Base-by-base conservation (phyloP, 1,140 invertebrate genomes). In the Drosophila saltans region DNA sequence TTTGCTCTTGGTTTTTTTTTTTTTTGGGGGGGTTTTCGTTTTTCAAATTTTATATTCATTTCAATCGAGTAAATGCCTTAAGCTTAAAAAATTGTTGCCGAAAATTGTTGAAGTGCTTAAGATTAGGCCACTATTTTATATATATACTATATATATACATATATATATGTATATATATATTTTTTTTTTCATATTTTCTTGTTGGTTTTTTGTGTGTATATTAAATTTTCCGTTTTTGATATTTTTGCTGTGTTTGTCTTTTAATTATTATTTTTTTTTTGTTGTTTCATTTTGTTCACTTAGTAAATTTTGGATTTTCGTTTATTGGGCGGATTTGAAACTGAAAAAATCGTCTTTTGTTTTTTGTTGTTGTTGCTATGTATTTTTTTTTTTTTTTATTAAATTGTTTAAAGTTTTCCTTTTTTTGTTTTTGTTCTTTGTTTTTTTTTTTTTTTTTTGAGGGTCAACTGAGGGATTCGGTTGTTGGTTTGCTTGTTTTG, bases 261-360 rank as follows among this genome's bases (percentile, higher is more conserved):
- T 16, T 16, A 16, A 16, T 16, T 16, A 16, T 16, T 16, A 0
- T 48, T 62, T 45, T 68, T 68, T 21, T 36, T 61, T 39, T 39
- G 10, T 45, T 58, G 33, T 56, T 52, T 66, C 33, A 43, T 30
- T 33, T 69, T 10, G 39, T 69, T 65, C 21, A 52, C 45, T 52
- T 52, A 52, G 45, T 52, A 52, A 63, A 69, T 69, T 65, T 55
- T 40, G 36, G 59, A 57, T 41, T 58, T 62, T 66, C 39, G 41
- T 26, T 66, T 68, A 39, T 64, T 79, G 77, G 77, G 77, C 77
- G 77, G 77, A 79, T 72, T 79, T 72, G 65, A 73, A 79, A 78
- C 76, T 78, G 76, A 78, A 78, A 78, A 52, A 52, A 52, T 52
- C 45, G 21, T 52, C 24, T 48, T n/a, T n/a, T 43, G 45, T 24